These are phyloP conservation scores for Nerophis lumbriciformis DNA, from an alignment of 2,113 vertebrate genomes.

Conservation along the genomic window DNA sequence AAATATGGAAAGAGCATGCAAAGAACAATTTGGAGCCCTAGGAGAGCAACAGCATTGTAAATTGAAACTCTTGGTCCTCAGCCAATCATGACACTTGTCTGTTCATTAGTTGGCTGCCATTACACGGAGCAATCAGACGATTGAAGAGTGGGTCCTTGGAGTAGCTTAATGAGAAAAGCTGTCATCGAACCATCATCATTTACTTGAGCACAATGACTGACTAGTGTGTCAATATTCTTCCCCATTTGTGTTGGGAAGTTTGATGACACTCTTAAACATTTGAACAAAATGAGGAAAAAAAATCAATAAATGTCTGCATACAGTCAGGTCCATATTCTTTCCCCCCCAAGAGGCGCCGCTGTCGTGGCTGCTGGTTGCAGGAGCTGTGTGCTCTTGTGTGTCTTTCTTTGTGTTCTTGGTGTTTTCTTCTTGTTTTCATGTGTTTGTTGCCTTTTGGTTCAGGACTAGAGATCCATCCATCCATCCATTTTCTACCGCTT, in stretches of 20 bases:
- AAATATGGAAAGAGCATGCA: neutral
- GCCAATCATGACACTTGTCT: constrained; percentile 46
- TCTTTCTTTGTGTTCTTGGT: too few relatives aligned
- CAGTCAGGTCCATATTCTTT: too few relatives aligned
- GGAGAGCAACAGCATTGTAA: constrained; percentile 28
- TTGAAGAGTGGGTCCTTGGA: constrained; percentile 24
- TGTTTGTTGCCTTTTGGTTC: too few relatives aligned
- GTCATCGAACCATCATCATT: constrained; percentile 41
- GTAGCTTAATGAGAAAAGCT: constrained; percentile 43
- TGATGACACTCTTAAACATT: neutral
- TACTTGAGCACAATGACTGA: constrained; percentile 15
- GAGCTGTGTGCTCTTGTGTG: too few relatives aligned
- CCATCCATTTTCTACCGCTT: too few relatives aligned
- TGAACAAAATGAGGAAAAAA: too few relatives aligned
- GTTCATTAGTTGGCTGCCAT: constrained; percentile 48
- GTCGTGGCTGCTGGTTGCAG: too few relatives aligned
- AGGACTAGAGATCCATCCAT: too few relatives aligned
- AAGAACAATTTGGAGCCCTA: constrained; percentile 3
- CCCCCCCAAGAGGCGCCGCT: too few relatives aligned
- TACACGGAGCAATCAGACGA: constrained; percentile 40
- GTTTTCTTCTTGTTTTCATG: too few relatives aligned
- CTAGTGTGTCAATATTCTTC: neutral
- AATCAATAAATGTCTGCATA: too few relatives aligned
- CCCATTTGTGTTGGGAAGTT: constrained; percentile 3
- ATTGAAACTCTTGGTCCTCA: constrained; percentile 23